Percentiles rank a stretch among this genome's conserved stretches.
phyloP scores from a whole-genome alignment of 1,140 invertebrate species.

The Plodia interpunctella region DNA sequence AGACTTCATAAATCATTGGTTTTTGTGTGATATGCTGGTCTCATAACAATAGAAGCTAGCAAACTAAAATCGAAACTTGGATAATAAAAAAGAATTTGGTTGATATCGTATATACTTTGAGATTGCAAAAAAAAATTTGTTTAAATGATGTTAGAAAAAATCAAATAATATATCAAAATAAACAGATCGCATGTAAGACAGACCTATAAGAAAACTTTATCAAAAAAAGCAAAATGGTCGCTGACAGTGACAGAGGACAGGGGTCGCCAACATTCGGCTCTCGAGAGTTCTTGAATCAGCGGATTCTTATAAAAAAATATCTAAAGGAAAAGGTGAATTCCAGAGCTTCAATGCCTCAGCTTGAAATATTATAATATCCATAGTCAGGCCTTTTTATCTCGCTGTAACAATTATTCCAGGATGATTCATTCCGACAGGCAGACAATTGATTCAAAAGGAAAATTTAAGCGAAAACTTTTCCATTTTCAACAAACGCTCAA shows the following conservation, averaged over 20 bases:
- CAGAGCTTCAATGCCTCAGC: not conserved
- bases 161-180: no score
- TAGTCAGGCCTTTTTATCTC: not conserved
- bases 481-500: not conserved
- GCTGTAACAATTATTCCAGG: conserved; percentile 1
- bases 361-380: not conserved
- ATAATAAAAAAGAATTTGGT: no score
- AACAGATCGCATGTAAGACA: not conserved
- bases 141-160: no score
- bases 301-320: not conserved
- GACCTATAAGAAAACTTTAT: not conserved
- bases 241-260: conserved; percentile 1
- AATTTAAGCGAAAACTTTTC: conserved; percentile 6
- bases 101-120: no score
- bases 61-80: no score
- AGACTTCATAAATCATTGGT: no score
- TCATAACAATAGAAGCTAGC: no score
- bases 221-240: not conserved
- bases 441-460: not conserved
- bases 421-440: not conserved
- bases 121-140: no score
- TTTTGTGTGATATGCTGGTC: no score
- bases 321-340: not conserved
- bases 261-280: not conserved
- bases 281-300: not conserved